Base-by-base conservation (phyloP, 2,113 vertebrate species). In the Ceyx margarethae region DNA sequence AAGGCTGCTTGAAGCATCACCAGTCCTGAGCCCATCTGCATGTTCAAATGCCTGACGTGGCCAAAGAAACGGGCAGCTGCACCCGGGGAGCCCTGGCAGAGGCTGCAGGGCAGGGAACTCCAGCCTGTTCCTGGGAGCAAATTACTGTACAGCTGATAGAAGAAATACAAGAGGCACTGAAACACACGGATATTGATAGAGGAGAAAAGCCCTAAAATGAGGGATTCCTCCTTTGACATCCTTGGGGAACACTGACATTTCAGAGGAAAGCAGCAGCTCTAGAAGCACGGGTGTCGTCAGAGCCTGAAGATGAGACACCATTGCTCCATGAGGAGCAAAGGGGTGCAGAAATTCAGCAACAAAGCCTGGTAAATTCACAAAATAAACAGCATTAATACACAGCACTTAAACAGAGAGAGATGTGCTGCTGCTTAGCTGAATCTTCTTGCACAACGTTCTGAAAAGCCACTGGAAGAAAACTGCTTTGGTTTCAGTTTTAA, bases 401-500 rank as follows among this genome's bases (percentile, higher is more conserved):
- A 86, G 58, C 89, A 77, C 81, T 94, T 90, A 72, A 77, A 81
- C 21, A 26, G 83, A 90, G 81, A 95, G 81, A 68, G 35, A 78
- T 51, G 79, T 73, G 22, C 92, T 94, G 85, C 92, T 90, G 89
- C 87, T 66, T 77, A 84, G 94, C 87, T 84, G 81, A 89, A 89
- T 90, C 89, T 91, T 90, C 93, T 95, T 83, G 93, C 48, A 53
- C 69, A 91, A 82, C 13, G 56, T 88, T 92, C 90, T 81, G 93
- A 96, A 94, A 74, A 95, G 86, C 43, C 84, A 91, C 91, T 86
- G 92, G 91, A 95, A 95, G 89, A 92, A 97, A 97, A 97, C 69
- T 81, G 94, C 93, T 96, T 87, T 80, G 81, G 86, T 96, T 97
- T 97, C 94, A 90, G 72, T 95, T 95, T 93, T 85, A 95, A 88